Conservation (phyloP, 2,113 vertebrate genomes). For the Ciconia stormi region DNA sequence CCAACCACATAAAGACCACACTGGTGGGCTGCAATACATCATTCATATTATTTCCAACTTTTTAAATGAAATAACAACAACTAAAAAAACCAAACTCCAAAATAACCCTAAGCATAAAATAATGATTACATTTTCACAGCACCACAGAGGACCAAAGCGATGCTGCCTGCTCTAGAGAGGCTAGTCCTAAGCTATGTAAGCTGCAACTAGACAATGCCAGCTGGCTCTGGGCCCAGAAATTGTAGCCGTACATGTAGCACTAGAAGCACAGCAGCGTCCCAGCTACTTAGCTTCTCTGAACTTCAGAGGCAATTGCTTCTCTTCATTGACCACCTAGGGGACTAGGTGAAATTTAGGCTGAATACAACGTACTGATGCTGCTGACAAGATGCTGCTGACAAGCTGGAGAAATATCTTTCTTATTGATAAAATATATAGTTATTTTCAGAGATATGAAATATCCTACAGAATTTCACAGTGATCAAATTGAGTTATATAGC, state of each 20-base stretch:
- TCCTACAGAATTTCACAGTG: not conserved
- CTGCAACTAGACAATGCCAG: not conserved
- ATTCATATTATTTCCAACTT: not conserved
- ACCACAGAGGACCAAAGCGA: not conserved
- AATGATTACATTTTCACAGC: not conserved
- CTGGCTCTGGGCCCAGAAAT: not conserved
- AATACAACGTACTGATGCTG: not conserved
- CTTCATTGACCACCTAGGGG: not conserved
- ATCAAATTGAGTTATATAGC: not conserved
- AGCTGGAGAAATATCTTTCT: not conserved
- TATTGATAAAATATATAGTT: not conserved
- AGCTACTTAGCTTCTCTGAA: not conserved
- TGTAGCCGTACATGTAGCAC: not conserved
- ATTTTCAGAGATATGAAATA: not conserved
- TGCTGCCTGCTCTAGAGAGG: not conserved
- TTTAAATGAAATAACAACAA: not conserved
- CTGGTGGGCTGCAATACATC: not conserved
- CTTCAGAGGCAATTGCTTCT: not conserved
- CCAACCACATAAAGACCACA: not conserved
- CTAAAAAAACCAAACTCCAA: not conserved
- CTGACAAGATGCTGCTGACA: fast-evolving
- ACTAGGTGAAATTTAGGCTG: not conserved
- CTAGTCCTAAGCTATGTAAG: not conserved
- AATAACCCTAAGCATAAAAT: not conserved
- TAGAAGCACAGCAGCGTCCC: not conserved